Evolutionary conservation across 1,140 invertebrate species (phyloP).

Genomic region (Gonioctena quinquepunctata): DNA sequence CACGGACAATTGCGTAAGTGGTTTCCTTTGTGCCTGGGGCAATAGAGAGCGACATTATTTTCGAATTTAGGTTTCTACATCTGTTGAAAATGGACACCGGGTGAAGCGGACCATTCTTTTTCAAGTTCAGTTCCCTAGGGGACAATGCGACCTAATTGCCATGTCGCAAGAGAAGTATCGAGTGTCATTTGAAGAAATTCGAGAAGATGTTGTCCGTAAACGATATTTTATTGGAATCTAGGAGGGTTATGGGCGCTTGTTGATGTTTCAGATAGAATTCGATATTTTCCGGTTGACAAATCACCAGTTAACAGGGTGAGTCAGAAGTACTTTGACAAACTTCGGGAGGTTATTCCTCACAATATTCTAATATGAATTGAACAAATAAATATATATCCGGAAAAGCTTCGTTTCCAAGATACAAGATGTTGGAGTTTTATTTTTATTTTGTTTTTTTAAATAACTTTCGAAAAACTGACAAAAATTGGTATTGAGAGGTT

Average conservation of each 20-base stretch:
- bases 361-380: too few relatives aligned
- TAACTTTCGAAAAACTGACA: too few relatives aligned
- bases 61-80: conserved; percentile 24
- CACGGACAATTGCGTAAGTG: conserved; percentile 26
- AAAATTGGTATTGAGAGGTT: too few relatives aligned
- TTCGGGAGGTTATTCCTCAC: too few relatives aligned
- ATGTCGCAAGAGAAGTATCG: neutral
- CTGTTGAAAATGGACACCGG: conserved; percentile 32
- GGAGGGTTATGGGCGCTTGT: neutral
- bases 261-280: too few relatives aligned
- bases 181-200: neutral
- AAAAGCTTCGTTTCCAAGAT: too few relatives aligned
- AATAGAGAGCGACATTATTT: conserved; percentile 21
- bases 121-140: neutral
- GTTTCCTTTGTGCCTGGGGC: conserved; percentile 22
- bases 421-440: too few relatives aligned
- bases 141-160: conserved; percentile 2
- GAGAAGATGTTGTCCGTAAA: neutral
- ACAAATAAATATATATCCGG: too few relatives aligned
- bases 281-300: too few relatives aligned
- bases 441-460: too few relatives aligned
- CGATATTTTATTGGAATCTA: neutral
- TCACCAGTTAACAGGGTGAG: too few relatives aligned
- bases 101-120: neutral
- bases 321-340: too few relatives aligned